These are phyloP conservation scores for Campoplex capitator DNA, from an alignment of 2,888 invertebrate species.

Conservation along the genomic window DNA sequence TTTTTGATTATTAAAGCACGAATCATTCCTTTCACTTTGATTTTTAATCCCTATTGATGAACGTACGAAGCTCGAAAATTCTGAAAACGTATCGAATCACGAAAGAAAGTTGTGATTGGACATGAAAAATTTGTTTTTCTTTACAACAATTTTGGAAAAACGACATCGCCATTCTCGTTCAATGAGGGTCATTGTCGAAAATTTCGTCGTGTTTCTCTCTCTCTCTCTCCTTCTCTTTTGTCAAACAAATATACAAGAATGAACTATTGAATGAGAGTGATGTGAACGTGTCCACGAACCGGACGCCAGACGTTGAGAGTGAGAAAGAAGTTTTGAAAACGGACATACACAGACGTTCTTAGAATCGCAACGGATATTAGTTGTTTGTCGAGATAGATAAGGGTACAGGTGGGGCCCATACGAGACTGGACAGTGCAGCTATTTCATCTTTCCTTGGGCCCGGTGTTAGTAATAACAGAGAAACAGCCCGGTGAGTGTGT, in stretches of 20 bases:
- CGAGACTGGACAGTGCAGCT: constrained; percentile 82
- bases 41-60: too few species aligned
- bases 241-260: constrained; percentile 21
- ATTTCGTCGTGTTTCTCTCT: background rate
- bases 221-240: background rate
- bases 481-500: constrained; percentile 56
- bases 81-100: too few species aligned
- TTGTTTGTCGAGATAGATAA: constrained; percentile 84
- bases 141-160: too few species aligned
- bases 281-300: constrained; percentile 50
- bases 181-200: constrained; percentile 22
- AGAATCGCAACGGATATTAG: constrained; percentile 77
- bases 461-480: constrained; percentile 65
- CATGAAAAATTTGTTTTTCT: too few species aligned
- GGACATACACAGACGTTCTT: constrained; percentile 63
- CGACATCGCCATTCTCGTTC: background rate
- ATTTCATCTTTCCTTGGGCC: constrained; percentile 80
- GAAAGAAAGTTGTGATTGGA: too few species aligned
- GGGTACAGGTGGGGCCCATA: constrained; percentile 80
- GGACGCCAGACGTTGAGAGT: constrained; percentile 37
- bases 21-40: too few species aligned
- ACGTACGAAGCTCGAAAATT: too few species aligned
- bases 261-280: constrained; percentile 31
- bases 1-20: background rate
- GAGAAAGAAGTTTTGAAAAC: constrained; percentile 45